Evolutionary conservation across 2,888 invertebrate genomes (phyloP), one percentile per base, ranked within the genome.

Genomic region (Tetragnatha montana): DNA sequence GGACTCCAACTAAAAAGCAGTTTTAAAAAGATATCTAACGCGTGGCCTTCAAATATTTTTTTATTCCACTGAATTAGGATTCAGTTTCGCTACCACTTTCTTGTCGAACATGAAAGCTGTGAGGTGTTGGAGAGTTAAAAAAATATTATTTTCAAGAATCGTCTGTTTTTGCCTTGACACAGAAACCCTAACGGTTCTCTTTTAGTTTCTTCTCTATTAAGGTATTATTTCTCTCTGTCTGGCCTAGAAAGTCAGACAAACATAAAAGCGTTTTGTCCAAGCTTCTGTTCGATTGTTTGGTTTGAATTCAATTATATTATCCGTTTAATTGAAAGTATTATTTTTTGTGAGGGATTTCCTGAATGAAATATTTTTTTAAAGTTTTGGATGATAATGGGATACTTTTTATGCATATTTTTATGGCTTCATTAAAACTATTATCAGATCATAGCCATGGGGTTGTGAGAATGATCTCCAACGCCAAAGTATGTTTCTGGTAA

Each of bases 161-260:
- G 60, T 60, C 60, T 12, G 14, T 60, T 60, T 60, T 60, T 17
- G 60, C 60, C 60, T 60, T 60, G 60, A 60, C 60, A 60, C 60
- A 60, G 60, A 60, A 60, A 60, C 60, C 60, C 60, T 12, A 60
- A 60, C 60, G 4, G 60, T 60, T 60, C 60, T 35, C 35, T 60
- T 60, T 60, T 8, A 60, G 60, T 60, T 60, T 60, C 60, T 60
- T 60, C 60, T 60, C 60, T 60, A 17, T 60, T 60, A 12, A 10
- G 60, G 60, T 60, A 60, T 60, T 60, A 60, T 60, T 60, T 60
- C 60, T 60, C 6, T 17, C 60, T 17, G 60, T 60, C 60, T 60
- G 60, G 60, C 60, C 60, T 60, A 60, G 60, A 60, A 60, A 60
- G 60, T 60, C 60, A 60, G 60, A 60, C 60, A 60, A 60, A 60